Base-by-base conservation (phyloP, 1,140 invertebrate genomes). In the Zaprionus lachaisei region DNA sequence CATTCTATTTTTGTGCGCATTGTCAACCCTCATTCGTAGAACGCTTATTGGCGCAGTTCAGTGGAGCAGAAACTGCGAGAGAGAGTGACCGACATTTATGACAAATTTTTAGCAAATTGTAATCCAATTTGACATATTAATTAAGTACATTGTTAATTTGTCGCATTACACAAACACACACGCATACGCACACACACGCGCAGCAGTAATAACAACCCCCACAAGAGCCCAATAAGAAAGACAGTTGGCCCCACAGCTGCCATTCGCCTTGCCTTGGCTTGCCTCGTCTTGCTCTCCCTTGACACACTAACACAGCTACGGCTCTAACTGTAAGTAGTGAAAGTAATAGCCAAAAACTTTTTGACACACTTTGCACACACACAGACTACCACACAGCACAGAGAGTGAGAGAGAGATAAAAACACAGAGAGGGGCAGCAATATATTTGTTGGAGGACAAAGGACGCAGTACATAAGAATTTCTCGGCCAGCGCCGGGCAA, bases 61-160 rank as follows among this genome's bases (percentile, higher is more conserved):
- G 20, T 62, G 57, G 7, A 24, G 51, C 56, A 41, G 66, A 63
- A 70, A 34, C 58, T 24, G 20, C 6, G 41, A 44, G 38, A 47
- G 41, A 58, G 31, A 54, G 60, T 74, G 58, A 37, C 31, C 67
- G 70, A 72, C 68, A 72, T 77, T 77, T 83, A 71, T 89, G 84
- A 90, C 85, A 89, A 89, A 89, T 89, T 84, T 90, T 79, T 58
- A 77, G 79, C 85, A 89, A 89, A 90, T 90, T 89, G 85, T 80
- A 74, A 82, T 87, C 81, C 85, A 89, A 89, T 81, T 89, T 73
- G 67, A 80, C 79, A 90, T 85, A 90, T 90, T 90, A 90, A 89
- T 89, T 90, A 81, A 83, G 67, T 77, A 89, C 84, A 89, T 81
- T 77, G 84, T 89, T 87, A 89, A 89, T 87, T 87, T 84, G 84